phyloP scores from a whole-genome alignment of 2,797 vertebrate species.

The Cheirogaleus major region DNA sequence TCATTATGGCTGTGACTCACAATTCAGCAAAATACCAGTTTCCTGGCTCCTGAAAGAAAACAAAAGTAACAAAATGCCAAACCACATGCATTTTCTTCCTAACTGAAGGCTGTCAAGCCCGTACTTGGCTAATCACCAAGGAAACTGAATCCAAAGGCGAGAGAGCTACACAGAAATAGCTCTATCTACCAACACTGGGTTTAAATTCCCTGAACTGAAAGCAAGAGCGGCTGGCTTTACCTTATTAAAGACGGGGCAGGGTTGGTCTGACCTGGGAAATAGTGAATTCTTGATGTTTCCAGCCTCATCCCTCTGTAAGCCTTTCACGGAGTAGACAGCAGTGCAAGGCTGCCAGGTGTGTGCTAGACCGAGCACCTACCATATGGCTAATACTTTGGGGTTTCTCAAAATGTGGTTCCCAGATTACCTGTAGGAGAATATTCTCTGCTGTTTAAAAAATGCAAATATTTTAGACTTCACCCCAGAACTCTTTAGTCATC shows the following conservation, averaged over 20 bases:
- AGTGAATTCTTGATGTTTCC: too few species aligned
- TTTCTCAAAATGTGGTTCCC: background rate
- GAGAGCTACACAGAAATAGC: background rate
- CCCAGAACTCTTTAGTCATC: background rate
- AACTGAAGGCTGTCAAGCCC: background rate
- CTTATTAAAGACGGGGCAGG: background rate
- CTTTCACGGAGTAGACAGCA: background rate
- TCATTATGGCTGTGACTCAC: background rate
- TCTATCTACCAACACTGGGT: background rate
- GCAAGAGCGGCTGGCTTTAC: background rate
- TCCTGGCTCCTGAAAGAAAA: background rate
- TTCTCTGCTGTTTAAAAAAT: background rate
- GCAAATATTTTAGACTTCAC: background rate
- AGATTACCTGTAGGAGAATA: background rate
- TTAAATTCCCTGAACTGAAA: background rate
- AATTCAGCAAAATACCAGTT: background rate
- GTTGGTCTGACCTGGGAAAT: background rate
- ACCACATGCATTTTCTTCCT: background rate
- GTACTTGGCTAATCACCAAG: conserved; percentile 24
- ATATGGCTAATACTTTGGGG: background rate
- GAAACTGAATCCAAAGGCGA: background rate
- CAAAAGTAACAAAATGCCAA: background rate
- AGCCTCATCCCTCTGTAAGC: accelerated
- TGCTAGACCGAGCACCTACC: background rate
- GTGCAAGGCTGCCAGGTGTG: accelerated